Base-by-base conservation (phyloP, 64 coral and sea anemone genomes). In the Hydrozoanthus tunicans region DNA sequence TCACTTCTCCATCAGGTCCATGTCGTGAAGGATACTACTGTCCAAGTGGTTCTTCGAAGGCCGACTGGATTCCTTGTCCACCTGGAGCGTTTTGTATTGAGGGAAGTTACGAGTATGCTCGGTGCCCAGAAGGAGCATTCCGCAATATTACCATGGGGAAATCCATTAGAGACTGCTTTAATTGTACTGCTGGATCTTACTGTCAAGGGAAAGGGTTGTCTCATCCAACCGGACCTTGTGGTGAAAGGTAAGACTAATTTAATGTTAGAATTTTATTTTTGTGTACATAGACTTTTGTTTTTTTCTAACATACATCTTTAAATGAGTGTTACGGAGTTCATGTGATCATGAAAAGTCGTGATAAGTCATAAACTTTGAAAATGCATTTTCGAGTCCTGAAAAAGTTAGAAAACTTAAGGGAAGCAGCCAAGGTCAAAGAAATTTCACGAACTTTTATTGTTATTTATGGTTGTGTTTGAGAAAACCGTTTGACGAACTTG, bases 21-120 rank as follows among this genome's bases (percentile, higher is more conserved):
- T 99, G 96, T 70, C 79, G 91, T 60, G 89, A 86, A 51, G 96
- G 96, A 7, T 99, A 95, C 59, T 99, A 92, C 59, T 99, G 96
- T 52, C 94, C 94, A 7, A 90, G 56, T 62, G 92, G 94, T 13
- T 83, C 96, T 56, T 95, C 94, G 61, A 91, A 56, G 25, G 60
- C 89, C 6, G 90, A 99, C 70, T 93, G 83, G 82, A 90, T 99
- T 43, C 84, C 79, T 81, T 99, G 96, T 62, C 96, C 96, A 81
- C 77, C 90, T 25, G 96, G 96, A 58, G 53, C 86, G 9, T 99
- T 82, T 83, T 99, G 96, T 89, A 51, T 83, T 23, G 13, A 78
- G 5, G 92, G 96, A 26, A 99, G 91, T 84, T 86, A 56, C 65
- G 89, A 66, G 25, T 92, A 83, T 52, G 80, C 83, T 9, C n/a